Conservation (phyloP, 2,113 vertebrate genomes). For the Podocnemis expansa region DNA sequence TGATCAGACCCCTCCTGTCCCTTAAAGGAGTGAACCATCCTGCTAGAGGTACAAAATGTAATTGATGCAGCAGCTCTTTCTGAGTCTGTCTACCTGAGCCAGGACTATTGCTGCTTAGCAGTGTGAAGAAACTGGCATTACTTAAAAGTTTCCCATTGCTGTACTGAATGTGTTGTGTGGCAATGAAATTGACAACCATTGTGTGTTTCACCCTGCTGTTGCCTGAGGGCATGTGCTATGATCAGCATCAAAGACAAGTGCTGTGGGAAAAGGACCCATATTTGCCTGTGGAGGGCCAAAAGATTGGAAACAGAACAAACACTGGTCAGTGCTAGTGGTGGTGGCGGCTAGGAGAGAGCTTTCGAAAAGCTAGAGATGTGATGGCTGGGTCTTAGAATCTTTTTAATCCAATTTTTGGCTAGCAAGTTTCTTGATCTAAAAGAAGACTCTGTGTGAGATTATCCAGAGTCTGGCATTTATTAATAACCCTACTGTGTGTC, state of each 20-base stretch:
- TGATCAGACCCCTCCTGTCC: no score
- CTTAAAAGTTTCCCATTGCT: background rate
- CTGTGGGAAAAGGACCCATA: background rate
- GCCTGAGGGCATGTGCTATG: background rate
- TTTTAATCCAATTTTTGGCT: background rate
- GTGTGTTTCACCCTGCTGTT: background rate
- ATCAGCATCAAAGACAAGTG: background rate
- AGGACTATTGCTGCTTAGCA: background rate
- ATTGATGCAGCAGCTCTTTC: no score
- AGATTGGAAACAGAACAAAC: fast-evolving
- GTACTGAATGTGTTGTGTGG: background rate
- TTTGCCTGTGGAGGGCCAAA: background rate
- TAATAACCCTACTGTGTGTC: no score
- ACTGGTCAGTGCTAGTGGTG: fast-evolving
- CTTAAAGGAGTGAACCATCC: no score
- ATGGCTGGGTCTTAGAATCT: fast-evolving
- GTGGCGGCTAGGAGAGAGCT: fast-evolving
- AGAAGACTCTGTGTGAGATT: no score
- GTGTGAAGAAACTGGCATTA: background rate
- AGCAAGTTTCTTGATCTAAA: background rate
- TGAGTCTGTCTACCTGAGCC: background rate
- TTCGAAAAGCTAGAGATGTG: background rate
- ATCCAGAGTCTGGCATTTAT: no score
- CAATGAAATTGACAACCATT: background rate
- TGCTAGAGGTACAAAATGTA: no score